Percentiles rank a stretch among this genome's conserved stretches.
Conservation (phyloP, 2,888 invertebrate species). For the Lasioglossum vierecki region DNA sequence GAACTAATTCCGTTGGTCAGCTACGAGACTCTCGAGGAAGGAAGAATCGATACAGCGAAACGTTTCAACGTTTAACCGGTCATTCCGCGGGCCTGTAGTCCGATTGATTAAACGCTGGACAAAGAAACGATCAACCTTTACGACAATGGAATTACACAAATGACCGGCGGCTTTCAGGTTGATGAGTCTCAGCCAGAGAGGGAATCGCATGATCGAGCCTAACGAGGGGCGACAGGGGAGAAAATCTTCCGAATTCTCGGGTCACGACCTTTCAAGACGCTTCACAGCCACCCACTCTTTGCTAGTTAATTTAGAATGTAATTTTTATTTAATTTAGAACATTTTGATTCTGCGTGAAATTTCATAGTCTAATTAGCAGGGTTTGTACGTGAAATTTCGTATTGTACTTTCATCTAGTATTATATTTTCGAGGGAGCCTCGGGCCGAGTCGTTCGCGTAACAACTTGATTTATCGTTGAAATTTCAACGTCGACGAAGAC, state of each 20-base stretch:
- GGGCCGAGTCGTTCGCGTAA: background rate
- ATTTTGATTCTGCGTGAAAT: too few species aligned
- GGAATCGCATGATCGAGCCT: background rate
- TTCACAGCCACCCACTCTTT: background rate
- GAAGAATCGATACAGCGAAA: constrained; percentile 31
- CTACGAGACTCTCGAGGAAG: background rate
- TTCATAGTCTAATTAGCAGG: too few species aligned
- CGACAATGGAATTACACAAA: constrained; percentile 38
- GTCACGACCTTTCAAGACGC: background rate
- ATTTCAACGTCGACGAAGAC: background rate
- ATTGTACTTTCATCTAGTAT: background rate
- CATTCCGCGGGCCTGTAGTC: constrained; percentile 23
- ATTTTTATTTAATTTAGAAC: background rate
- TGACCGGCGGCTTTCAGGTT: constrained; percentile 29
- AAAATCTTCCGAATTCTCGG: background rate
- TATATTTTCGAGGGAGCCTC: background rate
- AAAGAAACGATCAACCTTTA: constrained; percentile 47
- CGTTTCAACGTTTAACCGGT: constrained; percentile 33
- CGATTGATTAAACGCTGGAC: constrained; percentile 28
- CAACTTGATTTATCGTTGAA: constrained; percentile 8
- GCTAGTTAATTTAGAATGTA: background rate
- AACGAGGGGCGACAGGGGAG: background rate
- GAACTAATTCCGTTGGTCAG: constrained; percentile 12
- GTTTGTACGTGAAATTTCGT: background rate
- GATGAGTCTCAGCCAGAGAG: constrained; percentile 14